Evolutionary conservation across 2,888 invertebrate genomes (phyloP).

Genomic region (Anarsia innoxiella): DNA sequence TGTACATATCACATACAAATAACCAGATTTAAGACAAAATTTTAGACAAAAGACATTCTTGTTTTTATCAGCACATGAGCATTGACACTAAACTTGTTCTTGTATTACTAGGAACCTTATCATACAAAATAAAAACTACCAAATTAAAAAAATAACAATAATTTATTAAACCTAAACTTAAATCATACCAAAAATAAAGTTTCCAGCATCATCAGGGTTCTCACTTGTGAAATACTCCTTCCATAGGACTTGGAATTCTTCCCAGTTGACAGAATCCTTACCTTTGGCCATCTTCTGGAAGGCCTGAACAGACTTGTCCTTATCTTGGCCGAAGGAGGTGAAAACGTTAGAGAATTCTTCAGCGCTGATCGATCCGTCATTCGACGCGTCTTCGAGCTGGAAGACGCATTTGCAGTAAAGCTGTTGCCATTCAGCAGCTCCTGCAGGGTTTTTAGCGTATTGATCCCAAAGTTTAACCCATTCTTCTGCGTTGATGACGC

Average conservation of each 20-base stretch:
- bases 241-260: conserved; percentile 87
- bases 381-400: conserved; percentile 88
- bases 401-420: conserved; percentile 91
- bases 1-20: too few species aligned
- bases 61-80: too few species aligned
- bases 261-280: conserved; percentile 81
- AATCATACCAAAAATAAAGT: conserved; percentile 83
- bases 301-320: conserved; percentile 82
- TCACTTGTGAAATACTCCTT: conserved; percentile 81
- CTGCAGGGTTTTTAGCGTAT: conserved; percentile 76
- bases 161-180: neutral
- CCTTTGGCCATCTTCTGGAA: conserved; percentile 87
- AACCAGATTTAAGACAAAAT: too few species aligned
- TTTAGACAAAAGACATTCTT: too few species aligned
- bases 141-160: neutral
- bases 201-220: conserved; percentile 46
- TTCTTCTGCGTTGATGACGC: conserved; percentile 85
- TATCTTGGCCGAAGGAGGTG: conserved; percentile 83
- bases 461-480: conserved; percentile 89
- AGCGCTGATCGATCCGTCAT: conserved; percentile 83
- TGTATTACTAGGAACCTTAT: too few species aligned
- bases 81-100: too few species aligned
- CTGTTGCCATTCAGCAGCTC: conserved; percentile 87
- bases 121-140: too few species aligned
- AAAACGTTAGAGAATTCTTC: conserved; percentile 88